Base-by-base conservation (phyloP, 2,113 vertebrate genomes). In the Paedocypris sp. region DNA sequence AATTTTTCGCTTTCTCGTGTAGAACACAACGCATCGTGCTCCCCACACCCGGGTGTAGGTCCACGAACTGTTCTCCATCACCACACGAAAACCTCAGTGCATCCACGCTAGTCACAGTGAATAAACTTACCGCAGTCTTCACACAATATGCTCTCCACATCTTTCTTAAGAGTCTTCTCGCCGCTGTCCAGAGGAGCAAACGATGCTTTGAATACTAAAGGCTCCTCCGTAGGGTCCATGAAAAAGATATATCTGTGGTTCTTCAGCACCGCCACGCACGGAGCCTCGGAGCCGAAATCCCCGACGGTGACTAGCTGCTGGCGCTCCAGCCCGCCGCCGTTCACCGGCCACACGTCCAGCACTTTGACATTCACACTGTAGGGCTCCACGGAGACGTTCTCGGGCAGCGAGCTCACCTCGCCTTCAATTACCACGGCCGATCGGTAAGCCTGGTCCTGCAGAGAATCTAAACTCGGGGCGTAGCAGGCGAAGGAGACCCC, bases 221-320 rank as follows among this genome's bases (percentile, higher is more conserved):
- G 91, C 70, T 94, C 87, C 70, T 89, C 88, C 11, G 93, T 93
- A 71, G 91, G 91, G 87, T 93, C 91, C 88, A 95, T 90, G 84
- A 96, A 96, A 82, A 95, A 96, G 78, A 96, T 91, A 77, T 95
- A 96, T 83, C 88, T 89, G 83, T 90, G 89, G 87, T 93, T 88
- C 84, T 89, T 90, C 81, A 93, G 87, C 78, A 94, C 90, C 75
- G 83, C 82, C 77, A 83, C 85, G 84, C 89, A 91, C 76, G 90
- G 91, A 79, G 89, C 88, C 75, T 92, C 88, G 74, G 90, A 87
- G 56, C 85, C 80, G 78, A 88, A 88, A 75, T 86, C 83, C 75
- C 90, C 91, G 82, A 96, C 89, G 80, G 89, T 94, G 84, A 96
- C 90, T 79, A 96, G 89, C 88, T 96, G 92, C 85, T 96, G 89